Evolutionary conservation across 2,888 invertebrate species (phyloP), one percentile per base, ranked within the genome.

Genomic region (Morpho deidamia): DNA sequence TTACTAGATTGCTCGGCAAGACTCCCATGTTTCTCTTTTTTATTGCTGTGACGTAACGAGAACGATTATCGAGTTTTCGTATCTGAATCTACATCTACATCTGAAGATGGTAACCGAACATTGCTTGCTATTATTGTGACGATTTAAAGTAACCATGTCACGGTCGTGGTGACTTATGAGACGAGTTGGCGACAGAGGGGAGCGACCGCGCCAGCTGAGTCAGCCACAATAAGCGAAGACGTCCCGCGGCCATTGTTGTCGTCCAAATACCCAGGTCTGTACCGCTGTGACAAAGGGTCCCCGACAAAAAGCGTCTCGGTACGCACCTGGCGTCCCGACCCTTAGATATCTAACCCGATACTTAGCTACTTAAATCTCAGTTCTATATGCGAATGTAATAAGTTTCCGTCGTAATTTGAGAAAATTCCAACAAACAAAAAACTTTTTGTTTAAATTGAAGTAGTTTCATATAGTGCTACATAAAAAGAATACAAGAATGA

Each of bases 201-300:
- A 51, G 47, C 56, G 68, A 70, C 72, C 72, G 72, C 81, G 84
- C 83, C 88, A 86, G 88, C 89, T 87, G 88, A 86, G 76, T 74
- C 65, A 65, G 66, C 76, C 76, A 87, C 86, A 88, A 86, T 82
- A 64, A 76, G 69, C 76, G 86, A 87, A 88, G 89, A 89, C 85
- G 87, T 85, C 83, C 81, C 83, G 84, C 75, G 73, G 79, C 76
- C 71, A 81, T 88, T 89, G 86, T 87, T 71, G 67, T 72, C 57
- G 56, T 51, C 56, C 58, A 47, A 59, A 41, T 34, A 75, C 77
- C 74, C 76, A 72, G 60, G 61, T 65, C 61, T 62, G 68, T 65
- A 68, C 69, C 70, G 55, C 49, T 48, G 56, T 64, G 66, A 69
- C 69, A 73, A 72, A 68, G 60, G 67, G 69, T 61, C 65, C 71